phyloP scores from a whole-genome alignment of 1,140 invertebrate species.

The Chymomyza costata region DNA sequence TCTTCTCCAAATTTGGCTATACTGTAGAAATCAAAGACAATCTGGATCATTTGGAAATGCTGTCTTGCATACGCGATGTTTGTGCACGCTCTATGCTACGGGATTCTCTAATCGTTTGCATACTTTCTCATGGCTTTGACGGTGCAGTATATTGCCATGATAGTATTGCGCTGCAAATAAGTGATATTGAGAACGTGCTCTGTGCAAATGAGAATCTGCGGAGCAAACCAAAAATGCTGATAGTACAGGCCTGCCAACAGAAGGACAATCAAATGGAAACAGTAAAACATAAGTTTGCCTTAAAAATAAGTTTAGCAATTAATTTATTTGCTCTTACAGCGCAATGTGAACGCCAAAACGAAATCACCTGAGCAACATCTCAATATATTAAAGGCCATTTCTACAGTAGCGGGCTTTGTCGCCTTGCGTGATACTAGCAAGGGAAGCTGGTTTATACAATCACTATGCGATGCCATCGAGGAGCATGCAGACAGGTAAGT shows the following conservation, averaged over 20 bases:
- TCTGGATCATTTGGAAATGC: constrained; percentile 48
- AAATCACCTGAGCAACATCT: constrained; percentile 28
- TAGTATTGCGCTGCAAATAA: constrained; percentile 56
- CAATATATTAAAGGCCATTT: constrained; percentile 61
- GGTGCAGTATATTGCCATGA: constrained; percentile 58
- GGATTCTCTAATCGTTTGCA: constrained; percentile 66
- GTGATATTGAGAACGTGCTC: constrained; percentile 54
- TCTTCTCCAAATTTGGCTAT: constrained; percentile 60
- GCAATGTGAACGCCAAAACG: constrained; percentile 25
- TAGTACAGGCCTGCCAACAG: constrained; percentile 67
- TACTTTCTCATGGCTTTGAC: constrained; percentile 63
- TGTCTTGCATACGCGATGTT: constrained; percentile 36
- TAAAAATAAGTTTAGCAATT: too few species aligned
- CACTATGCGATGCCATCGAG: constrained; percentile 44
- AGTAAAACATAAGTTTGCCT: too few species aligned
- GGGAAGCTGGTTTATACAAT: constrained; percentile 71
- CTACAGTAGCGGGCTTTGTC: constrained; percentile 56
- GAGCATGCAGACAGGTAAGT: constrained; percentile 40
- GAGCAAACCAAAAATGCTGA: constrained; percentile 57
- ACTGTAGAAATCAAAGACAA: constrained; percentile 34
- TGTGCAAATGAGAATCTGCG: constrained; percentile 33
- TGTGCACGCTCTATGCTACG: constrained; percentile 34
- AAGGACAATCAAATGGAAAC: constrained; percentile 17
- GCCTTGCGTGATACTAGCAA: constrained; percentile 53
- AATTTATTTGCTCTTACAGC: constrained; percentile 16